A percentile compares a stretch with the other conserved stretches of the same genome.
phyloP scores from a whole-genome alignment of 2,888 invertebrate genomes.

The Aphidius colemani region DNA sequence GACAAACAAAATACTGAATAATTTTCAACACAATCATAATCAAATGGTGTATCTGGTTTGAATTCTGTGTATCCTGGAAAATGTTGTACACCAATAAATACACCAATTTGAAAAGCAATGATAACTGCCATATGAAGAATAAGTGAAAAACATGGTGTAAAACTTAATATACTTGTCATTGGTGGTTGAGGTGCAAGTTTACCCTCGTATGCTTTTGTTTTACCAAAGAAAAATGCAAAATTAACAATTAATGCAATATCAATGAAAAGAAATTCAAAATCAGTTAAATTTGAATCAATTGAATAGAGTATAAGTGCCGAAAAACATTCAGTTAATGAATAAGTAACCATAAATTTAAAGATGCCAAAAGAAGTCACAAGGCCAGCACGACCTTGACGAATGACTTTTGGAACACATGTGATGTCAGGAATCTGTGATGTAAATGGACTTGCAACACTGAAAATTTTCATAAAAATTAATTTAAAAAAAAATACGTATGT shows the following conservation, averaged over 20 bases:
- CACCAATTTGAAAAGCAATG: slow-evolving; percentile 60
- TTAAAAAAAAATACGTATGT: slow-evolving; percentile 4
- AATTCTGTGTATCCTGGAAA: slow-evolving; percentile 66
- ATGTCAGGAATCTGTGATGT: slow-evolving; percentile 83
- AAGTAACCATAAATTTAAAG: slow-evolving; percentile 90
- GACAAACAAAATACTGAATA: slow-evolving; percentile 68
- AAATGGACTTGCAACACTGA: slow-evolving; percentile 84
- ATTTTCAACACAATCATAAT: slow-evolving; percentile 65
- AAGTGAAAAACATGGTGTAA: slow-evolving; percentile 64
- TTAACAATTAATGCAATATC: slow-evolving; percentile 69
- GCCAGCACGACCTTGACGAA: slow-evolving; percentile 84
- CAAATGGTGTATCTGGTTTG: slow-evolving; percentile 51
- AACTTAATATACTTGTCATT: slow-evolving; percentile 62
- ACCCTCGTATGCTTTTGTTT: slow-evolving; percentile 63
- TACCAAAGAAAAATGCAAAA: slow-evolving; percentile 70
- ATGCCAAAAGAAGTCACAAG: slow-evolving; percentile 88
- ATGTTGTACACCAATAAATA: slow-evolving; percentile 62
- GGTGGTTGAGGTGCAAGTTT: slow-evolving; percentile 63
- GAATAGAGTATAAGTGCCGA: slow-evolving; percentile 79
- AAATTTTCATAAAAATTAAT: slow-evolving; percentile 5
- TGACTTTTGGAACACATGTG: slow-evolving; percentile 78
- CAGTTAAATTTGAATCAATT: slow-evolving; percentile 68
- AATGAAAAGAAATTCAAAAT: slow-evolving; percentile 70
- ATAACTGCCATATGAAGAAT: slow-evolving; percentile 63
- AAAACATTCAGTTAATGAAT: slow-evolving; percentile 87